Evolutionary conservation across 2,797 vertebrate species (phyloP).

Genomic region (Muscicapa comitata): DNA sequence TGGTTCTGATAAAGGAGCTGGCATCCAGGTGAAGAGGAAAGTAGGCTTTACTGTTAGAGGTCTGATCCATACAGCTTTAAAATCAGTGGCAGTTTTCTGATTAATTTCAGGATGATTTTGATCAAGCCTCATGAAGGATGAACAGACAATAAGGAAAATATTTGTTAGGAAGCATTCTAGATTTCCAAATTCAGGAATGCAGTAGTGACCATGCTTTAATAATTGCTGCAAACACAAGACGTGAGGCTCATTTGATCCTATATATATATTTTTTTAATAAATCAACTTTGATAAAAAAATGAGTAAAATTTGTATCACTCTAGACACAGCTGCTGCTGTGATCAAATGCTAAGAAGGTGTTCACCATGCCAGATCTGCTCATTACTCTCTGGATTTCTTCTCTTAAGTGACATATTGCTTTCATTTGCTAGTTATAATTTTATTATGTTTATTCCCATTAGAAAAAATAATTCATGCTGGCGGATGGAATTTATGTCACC

Average conservation of each 20-base stretch:
- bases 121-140: not conserved
- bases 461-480: slow-evolving; percentile 67
- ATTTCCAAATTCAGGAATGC: not conserved
- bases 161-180: not conserved
- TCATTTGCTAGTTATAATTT: not conserved
- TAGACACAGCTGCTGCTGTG: not conserved
- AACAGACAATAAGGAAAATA: not conserved
- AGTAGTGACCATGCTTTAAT: not conserved
- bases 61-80: not conserved
- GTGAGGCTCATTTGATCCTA: not conserved
- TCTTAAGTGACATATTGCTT: not conserved
- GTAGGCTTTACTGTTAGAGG: not conserved
- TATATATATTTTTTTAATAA: not conserved
- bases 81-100: not conserved
- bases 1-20: not conserved
- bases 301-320: not conserved
- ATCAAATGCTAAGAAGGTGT: not conserved
- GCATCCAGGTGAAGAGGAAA: not conserved
- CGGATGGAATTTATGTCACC: not conserved
- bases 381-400: not conserved
- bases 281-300: not conserved
- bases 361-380: not conserved
- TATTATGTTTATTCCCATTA: not conserved
- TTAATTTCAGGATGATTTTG: not conserved
- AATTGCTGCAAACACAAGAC: not conserved